phyloP scores from a whole-genome alignment of 2,888 invertebrate species.

The Cloeon dipterum region DNA sequence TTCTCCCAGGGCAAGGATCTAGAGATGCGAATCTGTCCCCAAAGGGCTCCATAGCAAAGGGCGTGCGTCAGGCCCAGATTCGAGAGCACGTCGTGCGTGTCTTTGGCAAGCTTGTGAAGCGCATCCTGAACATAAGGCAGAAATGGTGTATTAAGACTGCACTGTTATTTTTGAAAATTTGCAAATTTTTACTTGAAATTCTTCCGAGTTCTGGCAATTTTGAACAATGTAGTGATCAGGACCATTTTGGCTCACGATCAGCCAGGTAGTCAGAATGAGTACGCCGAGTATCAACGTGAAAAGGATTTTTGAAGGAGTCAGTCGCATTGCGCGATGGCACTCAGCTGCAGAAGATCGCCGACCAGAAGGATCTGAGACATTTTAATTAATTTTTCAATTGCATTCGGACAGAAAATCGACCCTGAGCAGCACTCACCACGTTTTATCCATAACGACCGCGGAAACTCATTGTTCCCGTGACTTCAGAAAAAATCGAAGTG shows the following conservation, averaged over 20 bases:
- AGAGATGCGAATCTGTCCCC: slow-evolving; percentile 27
- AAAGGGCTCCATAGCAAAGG: slow-evolving; percentile 29
- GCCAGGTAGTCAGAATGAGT: neutral
- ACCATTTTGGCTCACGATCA: neutral
- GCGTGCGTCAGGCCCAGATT: slow-evolving; percentile 25
- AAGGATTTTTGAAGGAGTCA: neutral
- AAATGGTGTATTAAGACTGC: neutral
- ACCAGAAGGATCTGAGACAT: too few species aligned
- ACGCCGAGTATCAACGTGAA: neutral
- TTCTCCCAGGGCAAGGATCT: slow-evolving; percentile 28
- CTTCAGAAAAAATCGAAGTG: too few species aligned
- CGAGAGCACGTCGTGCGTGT: slow-evolving; percentile 18
- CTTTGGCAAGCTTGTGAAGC: slow-evolving; percentile 14
- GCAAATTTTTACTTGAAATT: slow-evolving; percentile 1
- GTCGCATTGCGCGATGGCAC: neutral
- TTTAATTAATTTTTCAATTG: too few species aligned
- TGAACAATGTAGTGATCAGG: neutral
- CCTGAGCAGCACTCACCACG: too few species aligned
- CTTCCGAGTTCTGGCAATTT: neutral
- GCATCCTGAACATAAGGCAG: neutral
- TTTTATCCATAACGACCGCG: too few species aligned
- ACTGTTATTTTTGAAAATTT: neutral
- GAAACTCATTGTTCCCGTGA: too few species aligned
- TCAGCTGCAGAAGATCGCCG: too few species aligned
- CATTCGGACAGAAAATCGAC: too few species aligned